Evolutionary conservation across 1,140 invertebrate genomes (phyloP).

Genomic region (Ceratina japonica): DNA sequence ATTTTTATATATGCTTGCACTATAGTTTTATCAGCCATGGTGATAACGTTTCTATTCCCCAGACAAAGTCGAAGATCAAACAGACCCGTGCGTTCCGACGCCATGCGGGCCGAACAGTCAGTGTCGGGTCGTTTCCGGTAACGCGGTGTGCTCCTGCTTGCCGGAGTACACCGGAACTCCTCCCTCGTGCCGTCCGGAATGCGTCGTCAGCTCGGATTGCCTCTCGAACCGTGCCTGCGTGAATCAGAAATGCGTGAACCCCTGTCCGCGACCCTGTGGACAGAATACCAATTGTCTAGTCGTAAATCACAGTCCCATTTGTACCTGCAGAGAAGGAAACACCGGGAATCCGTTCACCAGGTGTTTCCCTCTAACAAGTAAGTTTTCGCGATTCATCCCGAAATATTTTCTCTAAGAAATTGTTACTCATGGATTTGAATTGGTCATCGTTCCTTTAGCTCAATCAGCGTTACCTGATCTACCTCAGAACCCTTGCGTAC

Average conservation of each 20-base stretch:
- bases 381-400: slow-evolving; percentile 47
- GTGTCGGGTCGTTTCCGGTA: slow-evolving; percentile 78
- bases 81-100: slow-evolving; percentile 77
- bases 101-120: slow-evolving; percentile 81
- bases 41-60: not conserved
- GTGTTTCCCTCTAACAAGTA: slow-evolving; percentile 79
- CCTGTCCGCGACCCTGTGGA: slow-evolving; percentile 80
- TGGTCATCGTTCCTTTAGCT: not conserved
- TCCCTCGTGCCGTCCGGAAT: slow-evolving; percentile 79
- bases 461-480: slow-evolving; percentile 14
- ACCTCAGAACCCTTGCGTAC: slow-evolving; percentile 77
- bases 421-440: not conserved
- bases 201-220: slow-evolving; percentile 68
- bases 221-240: slow-evolving; percentile 72
- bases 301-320: slow-evolving; percentile 82
- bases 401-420: not conserved
- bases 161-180: slow-evolving; percentile 79
- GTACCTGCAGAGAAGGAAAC: slow-evolving; percentile 78
- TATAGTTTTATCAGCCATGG: not conserved
- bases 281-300: slow-evolving; percentile 79
- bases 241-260: slow-evolving; percentile 80
- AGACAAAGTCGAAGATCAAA: slow-evolving; percentile 15
- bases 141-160: slow-evolving; percentile 79
- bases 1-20: not conserved
- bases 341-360: slow-evolving; percentile 82